Evolutionary conservation across 2,113 vertebrate species (phyloP).

Genomic region (Coreoperca whiteheadi): DNA sequence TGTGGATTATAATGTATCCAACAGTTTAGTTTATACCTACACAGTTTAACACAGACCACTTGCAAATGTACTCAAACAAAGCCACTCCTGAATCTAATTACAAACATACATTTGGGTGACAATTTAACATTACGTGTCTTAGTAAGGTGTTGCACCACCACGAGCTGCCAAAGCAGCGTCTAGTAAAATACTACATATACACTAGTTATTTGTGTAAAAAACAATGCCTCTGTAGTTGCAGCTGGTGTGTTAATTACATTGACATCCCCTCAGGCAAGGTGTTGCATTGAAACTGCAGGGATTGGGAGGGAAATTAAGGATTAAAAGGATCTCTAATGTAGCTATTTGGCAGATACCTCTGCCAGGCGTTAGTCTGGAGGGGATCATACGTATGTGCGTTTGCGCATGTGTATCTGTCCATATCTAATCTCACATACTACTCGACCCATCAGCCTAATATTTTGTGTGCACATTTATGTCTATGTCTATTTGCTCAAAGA

Average conservation of each 20-base stretch:
- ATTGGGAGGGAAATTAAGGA: conserved; percentile 46
- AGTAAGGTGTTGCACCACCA: not conserved
- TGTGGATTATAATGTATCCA: not conserved
- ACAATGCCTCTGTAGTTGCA: conserved; percentile 40
- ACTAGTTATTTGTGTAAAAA: conserved; percentile 36
- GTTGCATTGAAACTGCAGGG: conserved; percentile 31
- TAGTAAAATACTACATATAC: conserved; percentile 1
- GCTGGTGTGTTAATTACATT: conserved; percentile 62
- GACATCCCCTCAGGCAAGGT: conserved; percentile 46
- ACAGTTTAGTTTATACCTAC: not conserved
- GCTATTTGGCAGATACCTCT: conserved; percentile 29
- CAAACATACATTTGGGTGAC: not conserved
- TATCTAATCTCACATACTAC: no score
- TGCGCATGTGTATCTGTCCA: no score
- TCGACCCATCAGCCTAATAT: no score
- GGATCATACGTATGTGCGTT: no score
- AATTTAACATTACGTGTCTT: not conserved
- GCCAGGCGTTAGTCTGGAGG: no score
- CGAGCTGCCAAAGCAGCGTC: conserved; percentile 15
- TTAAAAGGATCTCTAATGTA: conserved; percentile 29
- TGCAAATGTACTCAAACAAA: not conserved
- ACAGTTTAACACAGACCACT: not conserved
- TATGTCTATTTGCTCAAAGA: no score
- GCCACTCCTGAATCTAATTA: not conserved
- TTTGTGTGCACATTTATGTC: no score